Base-by-base conservation (phyloP, 1,140 invertebrate genomes). In the Caenorhabditis latens region DNA sequence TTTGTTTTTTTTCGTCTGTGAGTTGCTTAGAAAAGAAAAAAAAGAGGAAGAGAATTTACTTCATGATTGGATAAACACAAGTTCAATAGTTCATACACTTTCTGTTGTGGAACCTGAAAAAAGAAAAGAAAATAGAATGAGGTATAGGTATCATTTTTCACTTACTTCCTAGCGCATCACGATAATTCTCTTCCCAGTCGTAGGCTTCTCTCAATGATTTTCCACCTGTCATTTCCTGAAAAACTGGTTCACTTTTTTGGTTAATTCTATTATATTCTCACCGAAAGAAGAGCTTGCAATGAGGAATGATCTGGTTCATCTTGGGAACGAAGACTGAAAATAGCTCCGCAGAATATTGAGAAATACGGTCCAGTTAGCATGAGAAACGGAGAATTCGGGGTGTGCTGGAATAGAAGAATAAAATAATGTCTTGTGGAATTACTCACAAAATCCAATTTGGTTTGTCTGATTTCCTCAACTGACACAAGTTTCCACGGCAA, bases 401-500 rank as follows among this genome's bases (percentile, higher is more conserved):
- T n/a, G n/a, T 79, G 43, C 71, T 79, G 16, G 24, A 79, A 48
- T 11, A 1, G 8, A 24, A 24, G 0, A 24, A 8, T 79, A 13
- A 14, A 32, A 24, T 43, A 24, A 13, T 16, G 11, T 11, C 11
- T 6, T 19, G 16, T 46, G 4, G 24, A 32, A 32, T 46, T 13
- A 79, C 71, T 21, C 21, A 79, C 71, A 79, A 79, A 79, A n/a
- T 79, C 71, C 40, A 50, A 11, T 79, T 79, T 79, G 2, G 71
- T n/a, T 21, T 71, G 50, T 86, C 43, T 6, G 91, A 85, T 50
- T 43, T 87, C 19, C 40, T 65, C 63, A 87, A 79, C 40, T 9
- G 11, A 21, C 7, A 86, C 43, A 16, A 61, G 58, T 50, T 86
- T 83, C 98, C 98, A 99, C 0, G 98, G 98, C 91, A 99, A 94